Base-by-base conservation (phyloP, 2,113 vertebrate species). In the Melanerpes formicivorus region DNA sequence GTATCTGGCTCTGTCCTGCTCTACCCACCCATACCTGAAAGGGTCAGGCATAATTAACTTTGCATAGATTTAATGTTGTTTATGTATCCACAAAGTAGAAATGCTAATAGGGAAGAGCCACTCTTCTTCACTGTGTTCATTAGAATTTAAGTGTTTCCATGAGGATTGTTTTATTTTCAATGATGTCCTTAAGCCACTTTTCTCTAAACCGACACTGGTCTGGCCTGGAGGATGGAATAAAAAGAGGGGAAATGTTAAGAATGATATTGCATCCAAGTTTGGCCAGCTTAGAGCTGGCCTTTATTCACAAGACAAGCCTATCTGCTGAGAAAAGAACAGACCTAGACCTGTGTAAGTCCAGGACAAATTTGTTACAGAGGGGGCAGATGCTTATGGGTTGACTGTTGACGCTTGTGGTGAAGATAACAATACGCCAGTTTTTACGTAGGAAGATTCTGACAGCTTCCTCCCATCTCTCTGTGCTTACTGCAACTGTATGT, bases 141-240 rank as follows among this genome's bases (percentile, higher is more conserved):
- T 95, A 85, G 76, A 81, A 94, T 69, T 46, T 10, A 21, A 93
- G 30, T 32, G 80, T 88, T 50, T 96, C 79, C 65, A 84, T 72
- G 80, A 97, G 67, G 17, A 14, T 52, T 34, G 82, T n/a, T 93
- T 98, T 98, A 90, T 90, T 95, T 88, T 97, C 95, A 83, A 94
- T 90, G 3, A 97, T 90, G 48, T 98, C 95, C 60, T 94, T 97
- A 78, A 97, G 95, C 96, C 97, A 97, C 50, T 96, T 94, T 91
- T 98, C 96, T 96, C 94, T 96, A 90, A 97, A 97, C 32, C 66
- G 86, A 88, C 71, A 84, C 44, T 66, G 44, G 82, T 94, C 97
- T 86, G 97, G 96, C 90, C 98, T 98, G 90, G 30, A 63, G 67
- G 34, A 92, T 46, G 77, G 77, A 94, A 65, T 86, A 90, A 92